phyloP scores from a whole-genome alignment of 2,797 vertebrate species.

The Periparus ater region DNA sequence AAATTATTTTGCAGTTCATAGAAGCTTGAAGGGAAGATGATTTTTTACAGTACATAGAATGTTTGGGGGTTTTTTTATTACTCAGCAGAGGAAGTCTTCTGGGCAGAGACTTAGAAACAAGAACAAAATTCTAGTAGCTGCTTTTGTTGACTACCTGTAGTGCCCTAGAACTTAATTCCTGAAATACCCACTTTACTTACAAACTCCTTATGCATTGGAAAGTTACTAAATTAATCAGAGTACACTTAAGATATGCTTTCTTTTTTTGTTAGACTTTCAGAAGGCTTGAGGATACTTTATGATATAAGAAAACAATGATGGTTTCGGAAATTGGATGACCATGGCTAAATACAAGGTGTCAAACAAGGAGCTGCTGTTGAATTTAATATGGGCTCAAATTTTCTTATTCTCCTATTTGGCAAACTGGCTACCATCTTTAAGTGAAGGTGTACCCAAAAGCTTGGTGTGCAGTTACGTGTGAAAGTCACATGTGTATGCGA shows the following conservation, averaged over 20 bases:
- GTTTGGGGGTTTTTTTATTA: not conserved
- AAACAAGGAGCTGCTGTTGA: not conserved
- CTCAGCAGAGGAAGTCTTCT: not conserved
- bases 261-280: not conserved
- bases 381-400: not conserved
- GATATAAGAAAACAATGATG: not conserved
- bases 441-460: not conserved
- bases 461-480: not conserved
- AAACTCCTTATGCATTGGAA: not conserved
- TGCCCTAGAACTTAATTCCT: not conserved
- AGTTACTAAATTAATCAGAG: not conserved
- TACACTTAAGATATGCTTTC: not conserved
- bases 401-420: not conserved
- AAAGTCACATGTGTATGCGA: not conserved
- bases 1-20: not conserved
- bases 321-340: not conserved
- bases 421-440: not conserved
- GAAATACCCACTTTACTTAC: not conserved
- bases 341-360: not conserved
- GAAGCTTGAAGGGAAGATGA: not conserved
- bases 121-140: not conserved
- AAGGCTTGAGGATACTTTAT: not conserved
- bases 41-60: not conserved
- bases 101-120: not conserved
- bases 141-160: not conserved